A percentile compares a stretch with the other conserved stretches of the same genome.
These are phyloP conservation scores for Pyrocephalus nanus DNA, from an alignment of 2,797 vertebrate genomes.

Conservation along the genomic window DNA sequence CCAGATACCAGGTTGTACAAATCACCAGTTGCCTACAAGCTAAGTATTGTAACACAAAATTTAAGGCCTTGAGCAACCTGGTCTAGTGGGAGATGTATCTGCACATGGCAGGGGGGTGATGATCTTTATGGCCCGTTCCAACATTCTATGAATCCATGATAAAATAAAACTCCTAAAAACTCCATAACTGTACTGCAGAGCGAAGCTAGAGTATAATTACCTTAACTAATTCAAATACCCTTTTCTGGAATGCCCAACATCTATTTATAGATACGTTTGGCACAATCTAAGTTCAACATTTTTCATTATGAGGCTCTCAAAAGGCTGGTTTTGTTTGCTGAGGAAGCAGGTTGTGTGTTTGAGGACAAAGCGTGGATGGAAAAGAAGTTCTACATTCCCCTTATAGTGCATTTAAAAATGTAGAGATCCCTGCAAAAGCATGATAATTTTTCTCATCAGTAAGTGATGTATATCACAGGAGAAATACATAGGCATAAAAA, in stretches of 20 bases:
- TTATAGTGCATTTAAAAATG: background rate
- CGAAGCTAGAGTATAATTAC: background rate
- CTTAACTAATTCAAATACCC: background rate
- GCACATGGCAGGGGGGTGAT: background rate
- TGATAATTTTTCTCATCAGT: background rate
- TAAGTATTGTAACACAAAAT: background rate
- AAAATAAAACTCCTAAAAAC: background rate
- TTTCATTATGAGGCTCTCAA: background rate
- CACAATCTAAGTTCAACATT: background rate
- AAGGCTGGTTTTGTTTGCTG: background rate
- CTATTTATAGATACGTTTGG: background rate
- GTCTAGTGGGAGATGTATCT: background rate
- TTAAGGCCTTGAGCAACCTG: background rate
- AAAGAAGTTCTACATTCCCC: background rate
- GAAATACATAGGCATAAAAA: background rate
- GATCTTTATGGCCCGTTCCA: background rate
- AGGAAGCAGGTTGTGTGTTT: background rate
- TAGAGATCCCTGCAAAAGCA: background rate
- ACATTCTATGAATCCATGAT: background rate
- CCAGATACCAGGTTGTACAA: background rate
- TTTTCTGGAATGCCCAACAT: background rate
- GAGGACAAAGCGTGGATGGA: background rate
- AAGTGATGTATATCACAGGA: background rate
- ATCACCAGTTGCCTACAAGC: background rate
- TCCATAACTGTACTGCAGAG: background rate